phyloP scores from a whole-genome alignment of 2,113 vertebrate species.

The Podarcis cretensis region DNA sequence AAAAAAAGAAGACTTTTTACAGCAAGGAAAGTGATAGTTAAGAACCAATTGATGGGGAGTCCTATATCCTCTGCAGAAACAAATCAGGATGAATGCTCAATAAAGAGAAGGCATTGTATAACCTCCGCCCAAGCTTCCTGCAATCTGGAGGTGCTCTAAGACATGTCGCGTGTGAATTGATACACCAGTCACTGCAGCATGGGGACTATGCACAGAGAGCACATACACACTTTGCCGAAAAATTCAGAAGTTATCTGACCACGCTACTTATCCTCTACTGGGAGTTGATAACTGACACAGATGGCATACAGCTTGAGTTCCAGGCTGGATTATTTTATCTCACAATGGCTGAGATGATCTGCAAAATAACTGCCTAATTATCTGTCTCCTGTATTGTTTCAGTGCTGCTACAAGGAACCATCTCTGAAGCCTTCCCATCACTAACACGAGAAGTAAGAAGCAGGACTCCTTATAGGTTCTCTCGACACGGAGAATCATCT shows the following conservation, averaged over 20 bases:
- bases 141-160: too few relatives aligned
- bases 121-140: too few relatives aligned
- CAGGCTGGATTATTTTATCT: background rate
- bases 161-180: too few relatives aligned
- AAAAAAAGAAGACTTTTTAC: too few relatives aligned
- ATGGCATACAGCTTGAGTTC: background rate
- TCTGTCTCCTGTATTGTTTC: background rate
- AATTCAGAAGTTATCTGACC: background rate
- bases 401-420: background rate
- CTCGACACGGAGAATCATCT: background rate
- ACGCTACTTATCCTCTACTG: background rate
- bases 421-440: background rate
- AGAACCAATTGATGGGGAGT: too few relatives aligned
- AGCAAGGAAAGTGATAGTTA: too few relatives aligned
- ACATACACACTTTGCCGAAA: background rate
- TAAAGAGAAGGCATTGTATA: too few relatives aligned
- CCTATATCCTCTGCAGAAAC: too few relatives aligned
- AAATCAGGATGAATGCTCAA: too few relatives aligned
- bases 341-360: slow-evolving; percentile 14
- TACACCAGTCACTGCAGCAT: background rate
- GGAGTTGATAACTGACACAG: background rate
- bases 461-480: background rate
- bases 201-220: background rate
- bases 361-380: slow-evolving; percentile 20
- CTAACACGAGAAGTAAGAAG: background rate